Evolutionary conservation across 2,113 vertebrate genomes (phyloP).

Genomic region (Gila orcuttii): DNA sequence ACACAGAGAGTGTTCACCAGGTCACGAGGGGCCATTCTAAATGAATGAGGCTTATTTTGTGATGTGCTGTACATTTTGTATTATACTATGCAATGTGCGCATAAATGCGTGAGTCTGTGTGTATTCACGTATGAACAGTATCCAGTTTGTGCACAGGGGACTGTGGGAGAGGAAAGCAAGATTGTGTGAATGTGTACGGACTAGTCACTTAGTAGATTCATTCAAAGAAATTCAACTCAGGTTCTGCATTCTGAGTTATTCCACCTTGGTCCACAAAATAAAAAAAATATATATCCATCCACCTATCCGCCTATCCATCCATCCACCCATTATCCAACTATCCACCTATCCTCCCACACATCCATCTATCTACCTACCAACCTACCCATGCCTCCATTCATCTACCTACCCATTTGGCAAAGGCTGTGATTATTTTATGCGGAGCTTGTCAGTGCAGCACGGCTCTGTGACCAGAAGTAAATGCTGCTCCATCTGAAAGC

Average conservation of each 20-base stretch:
- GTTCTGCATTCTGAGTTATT: background rate
- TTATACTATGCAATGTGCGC: constrained; percentile 48
- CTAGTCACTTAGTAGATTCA: background rate
- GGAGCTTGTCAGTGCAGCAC: too few species aligned
- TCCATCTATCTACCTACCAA: background rate
- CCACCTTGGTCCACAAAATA: background rate
- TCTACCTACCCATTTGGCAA: background rate
- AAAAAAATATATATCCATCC: background rate
- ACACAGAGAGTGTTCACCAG: constrained; percentile 66
- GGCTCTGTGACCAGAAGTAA: too few species aligned
- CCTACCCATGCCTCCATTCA: background rate
- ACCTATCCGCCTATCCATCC: background rate
- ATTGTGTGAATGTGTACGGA: background rate
- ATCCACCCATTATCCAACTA: background rate
- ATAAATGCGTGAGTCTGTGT: background rate
- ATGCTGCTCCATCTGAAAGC: too few species aligned
- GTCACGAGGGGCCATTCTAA: constrained; percentile 58
- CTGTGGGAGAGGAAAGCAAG: background rate
- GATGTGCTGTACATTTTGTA: constrained; percentile 39
- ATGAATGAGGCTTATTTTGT: constrained; percentile 36
- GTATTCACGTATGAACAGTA: constrained; percentile 53
- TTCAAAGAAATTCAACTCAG: background rate
- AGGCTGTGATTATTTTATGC: too few species aligned
- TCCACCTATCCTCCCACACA: background rate
- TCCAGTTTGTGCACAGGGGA: constrained; percentile 16